A percentile compares a stretch with the other conserved stretches of the same genome.
Evolutionary conservation across 1,140 invertebrate species (phyloP).

Genomic region (Lordiphosa collinella): DNA sequence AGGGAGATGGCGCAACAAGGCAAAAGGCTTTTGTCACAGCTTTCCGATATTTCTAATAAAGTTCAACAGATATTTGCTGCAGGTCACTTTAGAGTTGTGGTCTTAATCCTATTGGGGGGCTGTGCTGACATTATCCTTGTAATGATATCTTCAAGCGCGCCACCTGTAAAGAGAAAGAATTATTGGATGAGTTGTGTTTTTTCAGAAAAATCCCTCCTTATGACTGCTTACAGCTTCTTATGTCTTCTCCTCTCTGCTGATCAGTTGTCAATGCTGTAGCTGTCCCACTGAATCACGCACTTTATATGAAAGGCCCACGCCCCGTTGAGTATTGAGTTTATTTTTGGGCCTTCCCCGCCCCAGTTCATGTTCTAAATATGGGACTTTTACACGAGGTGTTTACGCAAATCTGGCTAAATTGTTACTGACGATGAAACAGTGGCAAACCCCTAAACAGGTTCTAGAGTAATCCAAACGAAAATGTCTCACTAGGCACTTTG

Average conservation of each 20-base stretch:
- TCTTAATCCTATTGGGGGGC: not conserved
- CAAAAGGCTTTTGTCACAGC: slow-evolving; percentile 29
- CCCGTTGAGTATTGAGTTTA: slow-evolving; percentile 31
- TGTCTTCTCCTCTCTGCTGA: slow-evolving; percentile 7
- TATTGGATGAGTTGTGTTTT: slow-evolving; percentile 6
- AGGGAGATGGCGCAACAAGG: slow-evolving; percentile 50
- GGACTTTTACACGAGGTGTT: slow-evolving; percentile 28
- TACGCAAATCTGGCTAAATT: slow-evolving; percentile 35
- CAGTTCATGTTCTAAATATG: slow-evolving; percentile 29
- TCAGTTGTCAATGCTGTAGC: slow-evolving; percentile 37
- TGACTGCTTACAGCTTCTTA: slow-evolving; percentile 20
- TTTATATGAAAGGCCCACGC: slow-evolving; percentile 44
- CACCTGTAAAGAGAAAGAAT: slow-evolving; percentile 38
- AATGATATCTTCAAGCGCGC: slow-evolving; percentile 47
- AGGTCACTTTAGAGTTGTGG: slow-evolving; percentile 30
- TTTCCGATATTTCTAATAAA: slow-evolving; percentile 44
- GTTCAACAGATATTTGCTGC: slow-evolving; percentile 19
- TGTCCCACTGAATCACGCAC: slow-evolving; percentile 46
- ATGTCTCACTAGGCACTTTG: slow-evolving; percentile 19
- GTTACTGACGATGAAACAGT: slow-evolving; percentile 32
- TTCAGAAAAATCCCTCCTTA: not conserved
- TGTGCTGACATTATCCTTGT: slow-evolving; percentile 18
- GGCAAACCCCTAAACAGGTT: slow-evolving; percentile 29
- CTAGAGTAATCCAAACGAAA: slow-evolving; percentile 28
- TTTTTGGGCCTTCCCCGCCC: slow-evolving; percentile 49